Conservation (phyloP, 64 coral and sea anemone genomes). For the Astreopora myriophthalma region DNA sequence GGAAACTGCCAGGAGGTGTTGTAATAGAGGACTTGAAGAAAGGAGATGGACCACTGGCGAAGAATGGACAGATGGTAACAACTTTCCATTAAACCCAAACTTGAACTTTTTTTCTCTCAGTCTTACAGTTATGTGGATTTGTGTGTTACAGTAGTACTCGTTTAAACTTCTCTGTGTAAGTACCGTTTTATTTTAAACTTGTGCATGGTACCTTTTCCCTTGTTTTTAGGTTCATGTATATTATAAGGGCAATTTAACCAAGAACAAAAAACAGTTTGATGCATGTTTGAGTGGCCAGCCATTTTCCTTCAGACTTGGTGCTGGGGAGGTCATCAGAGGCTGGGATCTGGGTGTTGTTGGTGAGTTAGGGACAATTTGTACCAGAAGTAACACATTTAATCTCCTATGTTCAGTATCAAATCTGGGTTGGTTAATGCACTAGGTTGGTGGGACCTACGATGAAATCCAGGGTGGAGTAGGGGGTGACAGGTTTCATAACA, state of each 20-base stretch:
- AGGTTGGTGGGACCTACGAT: too few species aligned
- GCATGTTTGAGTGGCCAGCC: constrained; percentile 63
- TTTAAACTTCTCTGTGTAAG: too few species aligned
- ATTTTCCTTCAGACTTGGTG: constrained; percentile 67
- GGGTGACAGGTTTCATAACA: too few species aligned
- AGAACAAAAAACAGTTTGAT: constrained; percentile 87
- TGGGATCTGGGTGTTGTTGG: constrained; percentile 79
- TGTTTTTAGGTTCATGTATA: constrained; percentile 59
- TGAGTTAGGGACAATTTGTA: background rate
- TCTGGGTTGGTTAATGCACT: too few species aligned
- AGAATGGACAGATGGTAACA: constrained; percentile 65
- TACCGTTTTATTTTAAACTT: too few species aligned
- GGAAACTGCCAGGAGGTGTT: constrained; percentile 54
- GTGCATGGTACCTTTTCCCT: background rate
- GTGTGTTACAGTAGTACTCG: too few species aligned
- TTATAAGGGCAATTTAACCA: constrained; percentile 74
- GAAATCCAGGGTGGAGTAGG: too few species aligned
- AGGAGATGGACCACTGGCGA: constrained; percentile 68
- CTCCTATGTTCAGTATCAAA: too few species aligned
- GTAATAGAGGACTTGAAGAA: constrained; percentile 60
- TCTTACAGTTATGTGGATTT: too few species aligned
- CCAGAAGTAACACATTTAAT: too few species aligned
- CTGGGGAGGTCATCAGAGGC: constrained; percentile 74
- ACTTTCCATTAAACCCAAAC: background rate
- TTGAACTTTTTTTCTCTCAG: background rate